Conservation (phyloP, 1,140 invertebrate species). For the Pteromalus puparum region DNA sequence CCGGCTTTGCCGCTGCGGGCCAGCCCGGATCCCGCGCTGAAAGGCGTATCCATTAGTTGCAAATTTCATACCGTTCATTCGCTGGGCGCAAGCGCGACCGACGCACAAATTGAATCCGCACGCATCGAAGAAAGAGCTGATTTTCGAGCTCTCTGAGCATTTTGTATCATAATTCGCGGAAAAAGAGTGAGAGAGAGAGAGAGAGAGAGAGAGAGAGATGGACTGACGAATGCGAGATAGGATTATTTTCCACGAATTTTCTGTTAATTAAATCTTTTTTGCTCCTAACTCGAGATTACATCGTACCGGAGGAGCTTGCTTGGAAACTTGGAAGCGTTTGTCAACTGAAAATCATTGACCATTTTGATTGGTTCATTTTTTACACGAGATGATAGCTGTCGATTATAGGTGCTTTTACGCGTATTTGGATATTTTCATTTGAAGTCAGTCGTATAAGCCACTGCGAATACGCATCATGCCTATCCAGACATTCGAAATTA, state of each 20-base stretch:
- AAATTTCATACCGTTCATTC: slow-evolving; percentile 58
- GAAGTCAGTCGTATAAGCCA: too few relatives aligned
- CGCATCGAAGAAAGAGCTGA: slow-evolving; percentile 16
- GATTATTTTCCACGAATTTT: not conserved
- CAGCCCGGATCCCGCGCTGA: slow-evolving; percentile 50
- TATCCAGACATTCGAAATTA: slow-evolving; percentile 1
- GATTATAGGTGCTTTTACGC: too few relatives aligned
- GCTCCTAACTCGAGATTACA: not conserved
- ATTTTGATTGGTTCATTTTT: too few relatives aligned
- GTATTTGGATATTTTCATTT: too few relatives aligned
- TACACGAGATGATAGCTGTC: too few relatives aligned
- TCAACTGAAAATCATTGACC: too few relatives aligned
- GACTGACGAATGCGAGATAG: too few relatives aligned
- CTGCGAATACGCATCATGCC: not conserved
- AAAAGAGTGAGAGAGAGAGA: not conserved
- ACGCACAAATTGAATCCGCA: slow-evolving; percentile 11
- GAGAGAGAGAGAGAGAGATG: not conserved
- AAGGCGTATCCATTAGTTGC: slow-evolving; percentile 62
- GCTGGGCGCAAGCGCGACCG: not conserved
- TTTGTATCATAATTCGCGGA: not conserved
- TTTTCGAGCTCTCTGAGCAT: not conserved
- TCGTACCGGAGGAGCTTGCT: too few relatives aligned
- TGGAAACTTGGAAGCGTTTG: too few relatives aligned
- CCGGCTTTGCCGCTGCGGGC: slow-evolving; percentile 56
- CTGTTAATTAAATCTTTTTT: not conserved